Evolutionary conservation across 1,140 invertebrate species (phyloP).

Genomic region (Asbolus verrucosus): DNA sequence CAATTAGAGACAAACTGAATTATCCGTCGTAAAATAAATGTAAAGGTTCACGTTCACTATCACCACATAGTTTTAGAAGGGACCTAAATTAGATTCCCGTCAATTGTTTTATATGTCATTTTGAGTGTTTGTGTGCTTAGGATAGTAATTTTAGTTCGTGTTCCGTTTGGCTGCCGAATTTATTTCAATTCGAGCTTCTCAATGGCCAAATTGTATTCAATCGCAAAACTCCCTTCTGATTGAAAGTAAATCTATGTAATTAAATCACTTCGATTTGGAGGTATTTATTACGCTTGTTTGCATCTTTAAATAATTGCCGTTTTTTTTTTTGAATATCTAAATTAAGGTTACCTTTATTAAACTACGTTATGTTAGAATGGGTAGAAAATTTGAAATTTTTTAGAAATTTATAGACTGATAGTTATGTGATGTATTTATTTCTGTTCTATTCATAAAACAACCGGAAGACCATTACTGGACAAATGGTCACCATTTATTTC

Average conservation of each 20-base stretch:
- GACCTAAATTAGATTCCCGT: constrained; percentile 15
- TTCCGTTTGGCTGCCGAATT: not conserved
- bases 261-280: not conserved
- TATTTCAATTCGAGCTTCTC: not conserved
- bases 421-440: no score
- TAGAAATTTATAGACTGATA: no score
- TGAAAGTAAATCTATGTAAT: constrained; percentile 5
- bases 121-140: not conserved
- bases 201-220: not conserved
- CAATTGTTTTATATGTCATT: constrained; percentile 5
- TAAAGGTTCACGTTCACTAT: constrained; percentile 14
- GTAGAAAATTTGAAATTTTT: no score
- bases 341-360: no score
- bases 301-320: not conserved
- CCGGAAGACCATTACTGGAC: no score
- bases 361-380: no score
- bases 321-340: no score
- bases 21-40: constrained; percentile 18
- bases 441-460: no score
- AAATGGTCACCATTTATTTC: no score
- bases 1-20: constrained; percentile 15
- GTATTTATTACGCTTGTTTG: no score
- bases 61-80: not conserved
- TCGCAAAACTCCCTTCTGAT: not conserved
- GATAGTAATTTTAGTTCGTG: not conserved